These are phyloP conservation scores for Lapara coniferarum DNA, from an alignment of 2,888 invertebrate species.

Conservation along the genomic window DNA sequence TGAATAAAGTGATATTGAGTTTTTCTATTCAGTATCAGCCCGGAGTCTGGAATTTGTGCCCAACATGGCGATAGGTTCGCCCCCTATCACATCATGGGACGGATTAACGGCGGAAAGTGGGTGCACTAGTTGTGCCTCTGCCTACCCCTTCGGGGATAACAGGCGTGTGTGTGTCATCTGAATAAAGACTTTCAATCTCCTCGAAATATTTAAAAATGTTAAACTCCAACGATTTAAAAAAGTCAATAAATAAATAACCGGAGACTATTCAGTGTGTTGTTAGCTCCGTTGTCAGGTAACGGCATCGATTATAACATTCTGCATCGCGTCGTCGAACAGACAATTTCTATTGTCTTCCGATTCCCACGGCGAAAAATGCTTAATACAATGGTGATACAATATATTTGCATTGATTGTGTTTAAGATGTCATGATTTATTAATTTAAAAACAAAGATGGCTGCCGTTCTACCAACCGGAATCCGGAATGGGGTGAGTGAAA, in stretches of 20 bases:
- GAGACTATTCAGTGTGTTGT: constrained; percentile 20
- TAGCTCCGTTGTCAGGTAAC: constrained; percentile 72
- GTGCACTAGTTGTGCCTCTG: too few relatives aligned
- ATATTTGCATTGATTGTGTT: constrained; percentile 1
- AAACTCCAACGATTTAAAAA: too few relatives aligned
- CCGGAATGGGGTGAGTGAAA: constrained; percentile 63
- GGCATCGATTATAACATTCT: constrained; percentile 65
- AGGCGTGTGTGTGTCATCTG: too few relatives aligned
- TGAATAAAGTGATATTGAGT: too few relatives aligned
- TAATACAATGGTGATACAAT: not conserved
- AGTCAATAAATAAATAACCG: not conserved
- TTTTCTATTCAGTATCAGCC: too few relatives aligned
- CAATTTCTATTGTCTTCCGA: constrained; percentile 26
- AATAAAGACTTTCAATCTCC: too few relatives aligned
- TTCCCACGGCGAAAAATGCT: constrained; percentile 22
- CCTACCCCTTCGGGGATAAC: too few relatives aligned
- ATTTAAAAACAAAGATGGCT: constrained; percentile 54
- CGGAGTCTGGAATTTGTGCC: too few relatives aligned
- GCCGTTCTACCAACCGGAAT: constrained; percentile 69
- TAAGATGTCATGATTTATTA: constrained; percentile 22
- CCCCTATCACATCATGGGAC: too few relatives aligned
- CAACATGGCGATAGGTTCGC: too few relatives aligned
- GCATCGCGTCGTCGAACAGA: constrained; percentile 33
- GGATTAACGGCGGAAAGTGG: too few relatives aligned
- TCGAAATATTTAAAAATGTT: too few relatives aligned